Evolutionary conservation across 2,113 vertebrate genomes (phyloP).

Genomic region (Trochalopteron elliotii): DNA sequence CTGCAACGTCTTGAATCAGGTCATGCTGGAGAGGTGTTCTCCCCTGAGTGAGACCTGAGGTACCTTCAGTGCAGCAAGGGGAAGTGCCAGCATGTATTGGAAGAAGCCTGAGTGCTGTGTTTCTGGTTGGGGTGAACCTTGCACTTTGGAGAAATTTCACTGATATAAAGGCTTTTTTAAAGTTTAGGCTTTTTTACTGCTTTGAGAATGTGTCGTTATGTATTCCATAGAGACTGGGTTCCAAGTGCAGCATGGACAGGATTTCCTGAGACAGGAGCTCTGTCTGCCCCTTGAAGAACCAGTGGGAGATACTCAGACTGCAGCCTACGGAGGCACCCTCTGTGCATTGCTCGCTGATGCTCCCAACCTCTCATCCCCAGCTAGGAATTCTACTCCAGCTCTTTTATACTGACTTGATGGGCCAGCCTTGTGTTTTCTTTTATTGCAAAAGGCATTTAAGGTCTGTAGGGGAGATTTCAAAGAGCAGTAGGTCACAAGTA

Average conservation of each 20-base stretch:
- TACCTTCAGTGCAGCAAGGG: neutral
- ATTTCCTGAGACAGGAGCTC: neutral
- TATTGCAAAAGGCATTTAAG: neutral
- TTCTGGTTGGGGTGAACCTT: neutral
- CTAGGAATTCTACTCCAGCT: neutral
- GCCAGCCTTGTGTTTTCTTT: neutral
- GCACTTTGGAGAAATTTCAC: neutral
- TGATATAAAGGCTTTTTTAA: neutral
- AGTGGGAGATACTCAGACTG: neutral
- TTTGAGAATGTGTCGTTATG: neutral
- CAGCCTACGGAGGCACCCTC: neutral
- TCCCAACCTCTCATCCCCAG: neutral
- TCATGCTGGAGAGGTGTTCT: neutral
- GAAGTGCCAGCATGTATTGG: neutral
- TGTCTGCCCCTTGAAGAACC: neutral
- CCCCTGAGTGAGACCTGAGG: neutral
- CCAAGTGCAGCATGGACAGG: neutral
- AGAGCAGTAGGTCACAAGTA: neutral
- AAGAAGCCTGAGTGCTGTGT: neutral
- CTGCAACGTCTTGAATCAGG: neutral
- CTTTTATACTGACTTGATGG: neutral
- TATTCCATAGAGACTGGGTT: neutral
- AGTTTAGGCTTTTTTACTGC: neutral
- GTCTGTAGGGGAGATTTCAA: neutral
- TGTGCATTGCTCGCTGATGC: accelerated